Evolutionary conservation across 2,113 vertebrate species (phyloP), one percentile per base, ranked within the genome.

Genomic region (Varanus salvator): DNA sequence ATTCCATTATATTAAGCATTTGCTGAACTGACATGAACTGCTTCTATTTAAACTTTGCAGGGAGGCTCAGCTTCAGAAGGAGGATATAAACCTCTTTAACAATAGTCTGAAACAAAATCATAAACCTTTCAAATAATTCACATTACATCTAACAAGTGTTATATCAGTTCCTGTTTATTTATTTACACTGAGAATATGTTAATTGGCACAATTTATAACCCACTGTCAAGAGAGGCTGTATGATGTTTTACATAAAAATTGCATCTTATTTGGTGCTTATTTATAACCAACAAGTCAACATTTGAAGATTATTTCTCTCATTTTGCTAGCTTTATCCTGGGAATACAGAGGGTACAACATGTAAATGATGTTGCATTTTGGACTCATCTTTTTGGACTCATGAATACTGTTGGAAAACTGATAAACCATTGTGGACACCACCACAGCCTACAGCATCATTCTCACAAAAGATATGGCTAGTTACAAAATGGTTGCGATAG

Each of bases 11-110:
- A 60, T 90, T 74, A 86, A 52, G 52, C 8, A 21, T 80, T 8
- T 83, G 1, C 4, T 52, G 31, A 83, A 17, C 25, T 80, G 8
- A 6, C 23, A 38, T 7, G 25, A 89, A 71, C 8, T 1, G 1
- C 12, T 87, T 78, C 57, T 77, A 91, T 78, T 38, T 44, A 90
- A 17, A 48, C 86, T 84, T 87, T 27, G 12, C 3, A 88, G 0
- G 0, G 6, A 76, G 74, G 0, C 14, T 72, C 80, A 66, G 4
- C 71, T 66, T 60, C 44, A 90, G 85, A n/a, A 66, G 77, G 0
- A 0, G 84, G 23, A 87, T 84, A 50, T 50, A 15, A 12, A 31
- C 23, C 86, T 75, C 66, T 38, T 3, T 89, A 50, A 27, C 38
- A 84, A 86, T 64, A 44, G 57, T 25, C 34, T 80, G 31, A 23